Conservation (phyloP, 2,797 vertebrate species). For the Epinephelus malabaricus region DNA sequence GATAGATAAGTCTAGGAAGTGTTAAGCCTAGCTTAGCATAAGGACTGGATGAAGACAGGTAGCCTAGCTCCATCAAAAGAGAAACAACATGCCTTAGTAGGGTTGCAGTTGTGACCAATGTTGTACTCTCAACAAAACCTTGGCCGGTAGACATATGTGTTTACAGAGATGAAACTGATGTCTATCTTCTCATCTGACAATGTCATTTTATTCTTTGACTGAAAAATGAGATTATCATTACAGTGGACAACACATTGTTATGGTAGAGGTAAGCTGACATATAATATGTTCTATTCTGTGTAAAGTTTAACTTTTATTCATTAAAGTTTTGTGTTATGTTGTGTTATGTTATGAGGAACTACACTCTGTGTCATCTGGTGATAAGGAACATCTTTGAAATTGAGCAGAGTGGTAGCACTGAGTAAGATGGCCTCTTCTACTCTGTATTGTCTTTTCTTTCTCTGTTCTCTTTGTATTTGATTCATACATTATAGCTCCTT, state of each 20-base stretch:
- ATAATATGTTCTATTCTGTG: not conserved
- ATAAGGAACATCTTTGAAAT: not conserved
- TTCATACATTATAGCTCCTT: not conserved
- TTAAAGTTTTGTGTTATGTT: not conserved
- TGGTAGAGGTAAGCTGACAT: not conserved
- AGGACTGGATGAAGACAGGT: not conserved
- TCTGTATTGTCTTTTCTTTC: not conserved
- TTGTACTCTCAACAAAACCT: not conserved
- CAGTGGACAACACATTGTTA: not conserved
- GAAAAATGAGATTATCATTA: not conserved
- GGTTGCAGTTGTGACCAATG: not conserved
- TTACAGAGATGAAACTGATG: not conserved
- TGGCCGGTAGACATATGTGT: not conserved
- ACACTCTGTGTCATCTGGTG: not conserved
- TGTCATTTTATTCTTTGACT: not conserved
- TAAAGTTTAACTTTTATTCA: not conserved
- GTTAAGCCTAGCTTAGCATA: not conserved
- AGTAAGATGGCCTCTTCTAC: not conserved
- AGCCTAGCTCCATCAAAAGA: not conserved
- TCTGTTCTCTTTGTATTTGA: not conserved
- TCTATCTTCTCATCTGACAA: not conserved
- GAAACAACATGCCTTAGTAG: not conserved
- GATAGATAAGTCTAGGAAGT: not conserved
- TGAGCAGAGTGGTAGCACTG: not conserved
- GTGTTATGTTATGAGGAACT: not conserved